phyloP scores from a whole-genome alignment of 2,888 invertebrate genomes.

The Diarsia rubi region DNA sequence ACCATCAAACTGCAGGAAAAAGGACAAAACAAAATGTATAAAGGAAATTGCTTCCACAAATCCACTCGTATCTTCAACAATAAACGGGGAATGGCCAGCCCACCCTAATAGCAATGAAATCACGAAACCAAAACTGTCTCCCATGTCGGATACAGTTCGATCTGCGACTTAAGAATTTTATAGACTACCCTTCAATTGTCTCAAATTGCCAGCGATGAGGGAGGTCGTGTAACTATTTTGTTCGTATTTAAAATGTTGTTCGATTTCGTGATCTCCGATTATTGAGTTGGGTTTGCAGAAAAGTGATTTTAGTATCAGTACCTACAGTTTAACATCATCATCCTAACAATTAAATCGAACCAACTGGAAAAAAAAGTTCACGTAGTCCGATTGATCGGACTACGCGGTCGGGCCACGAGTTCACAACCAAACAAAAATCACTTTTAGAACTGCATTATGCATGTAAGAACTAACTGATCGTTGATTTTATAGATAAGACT shows the following conservation, averaged over 20 bases:
- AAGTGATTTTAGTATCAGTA: not conserved
- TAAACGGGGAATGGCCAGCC: slow-evolving; percentile 88
- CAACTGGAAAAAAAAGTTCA: too few species aligned
- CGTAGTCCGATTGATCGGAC: too few species aligned
- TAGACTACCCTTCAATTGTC: slow-evolving; percentile 74
- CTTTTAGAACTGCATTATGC: not conserved
- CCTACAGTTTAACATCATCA: not conserved
- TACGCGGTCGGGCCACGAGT: too few species aligned
- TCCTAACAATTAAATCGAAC: too few species aligned
- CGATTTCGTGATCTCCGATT: not conserved
- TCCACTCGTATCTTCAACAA: slow-evolving; percentile 91
- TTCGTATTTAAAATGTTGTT: slow-evolving; percentile 41
- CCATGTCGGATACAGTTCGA: slow-evolving; percentile 80
- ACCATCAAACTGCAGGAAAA: slow-evolving; percentile 90
- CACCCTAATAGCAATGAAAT: slow-evolving; percentile 91
- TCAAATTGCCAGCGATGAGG: slow-evolving; percentile 60
- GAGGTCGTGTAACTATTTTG: slow-evolving; percentile 40
- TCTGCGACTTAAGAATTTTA: slow-evolving; percentile 81
- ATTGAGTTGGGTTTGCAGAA: not conserved
- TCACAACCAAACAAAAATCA: too few species aligned
- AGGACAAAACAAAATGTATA: slow-evolving; percentile 91
- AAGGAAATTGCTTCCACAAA: slow-evolving; percentile 91
- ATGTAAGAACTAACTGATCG: not conserved
- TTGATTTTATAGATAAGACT: not conserved
- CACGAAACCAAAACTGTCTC: slow-evolving; percentile 90